phyloP scores from a whole-genome alignment of 2,113 vertebrate species.

The Osmerus mordax region DNA sequence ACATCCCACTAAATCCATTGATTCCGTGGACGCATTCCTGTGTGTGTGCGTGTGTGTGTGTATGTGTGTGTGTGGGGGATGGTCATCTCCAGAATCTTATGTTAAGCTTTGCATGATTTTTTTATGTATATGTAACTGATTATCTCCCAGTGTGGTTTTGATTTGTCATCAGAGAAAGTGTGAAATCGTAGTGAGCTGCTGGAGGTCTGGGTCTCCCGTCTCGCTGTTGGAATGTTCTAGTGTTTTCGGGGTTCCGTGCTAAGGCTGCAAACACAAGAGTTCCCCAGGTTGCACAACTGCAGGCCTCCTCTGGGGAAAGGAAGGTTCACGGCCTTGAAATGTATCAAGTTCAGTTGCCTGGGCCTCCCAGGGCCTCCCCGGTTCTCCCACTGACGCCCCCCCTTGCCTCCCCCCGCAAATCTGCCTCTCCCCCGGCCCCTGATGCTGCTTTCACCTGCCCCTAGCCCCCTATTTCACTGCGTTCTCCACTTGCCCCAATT shows the following conservation, averaged over 20 bases:
- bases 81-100: background rate
- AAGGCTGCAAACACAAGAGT: slow-evolving; percentile 55
- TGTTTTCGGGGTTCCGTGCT: slow-evolving; percentile 47
- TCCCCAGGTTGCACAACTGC: slow-evolving; percentile 55
- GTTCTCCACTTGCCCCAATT: background rate
- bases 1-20: background rate
- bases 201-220: slow-evolving; percentile 27
- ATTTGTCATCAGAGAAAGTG: slow-evolving; percentile 18
- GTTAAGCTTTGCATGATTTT: background rate
- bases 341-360: slow-evolving; percentile 54
- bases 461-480: slow-evolving; percentile 36
- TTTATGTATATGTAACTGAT: slow-evolving; percentile 5
- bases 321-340: slow-evolving; percentile 54
- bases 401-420: slow-evolving; percentile 21
- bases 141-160: slow-evolving; percentile 19
- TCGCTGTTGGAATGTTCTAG: slow-evolving; percentile 28
- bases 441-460: too few relatives aligned
- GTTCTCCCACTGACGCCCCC: background rate
- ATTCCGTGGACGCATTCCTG: background rate
- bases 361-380: slow-evolving; percentile 32
- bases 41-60: too few relatives aligned
- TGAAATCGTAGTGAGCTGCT: slow-evolving; percentile 11
- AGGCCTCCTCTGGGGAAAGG: slow-evolving; percentile 45
- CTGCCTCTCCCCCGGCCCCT: slow-evolving; percentile 38
- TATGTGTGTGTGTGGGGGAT: background rate